These are phyloP conservation scores for Synanthedon andrenaeformis DNA, from an alignment of 2,888 invertebrate genomes.

Conservation along the genomic window DNA sequence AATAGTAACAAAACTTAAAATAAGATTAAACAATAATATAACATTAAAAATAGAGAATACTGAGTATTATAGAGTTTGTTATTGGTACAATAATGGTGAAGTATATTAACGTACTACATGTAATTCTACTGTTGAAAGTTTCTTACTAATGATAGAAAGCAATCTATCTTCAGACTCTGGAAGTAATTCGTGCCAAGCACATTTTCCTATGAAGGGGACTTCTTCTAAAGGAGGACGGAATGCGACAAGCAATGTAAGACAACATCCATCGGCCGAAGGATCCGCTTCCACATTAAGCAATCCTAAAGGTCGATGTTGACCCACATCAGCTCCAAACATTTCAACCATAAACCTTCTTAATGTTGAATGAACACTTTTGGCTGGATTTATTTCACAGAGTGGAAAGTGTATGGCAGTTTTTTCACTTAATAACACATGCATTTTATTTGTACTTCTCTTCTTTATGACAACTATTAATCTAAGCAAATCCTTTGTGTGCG, in stretches of 20 bases:
- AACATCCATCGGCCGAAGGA: constrained; percentile 77
- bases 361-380: constrained; percentile 87
- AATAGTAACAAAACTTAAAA: no score
- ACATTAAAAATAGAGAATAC: background rate
- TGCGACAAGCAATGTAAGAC: constrained; percentile 84
- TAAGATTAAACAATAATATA: no score
- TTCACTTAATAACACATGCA: constrained; percentile 89
- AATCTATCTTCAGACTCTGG: constrained; percentile 76
- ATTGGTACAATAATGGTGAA: background rate
- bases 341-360: constrained; percentile 91
- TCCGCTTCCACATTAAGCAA: constrained; percentile 81
- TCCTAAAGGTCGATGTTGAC: constrained; percentile 86
- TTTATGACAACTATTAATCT: constrained; percentile 84
- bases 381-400: constrained; percentile 88
- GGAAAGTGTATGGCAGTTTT: constrained; percentile 87
- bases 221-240: constrained; percentile 89
- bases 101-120: constrained; percentile 80
- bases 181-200: constrained; percentile 88
- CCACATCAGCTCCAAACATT: constrained; percentile 88
- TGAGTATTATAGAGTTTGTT: background rate
- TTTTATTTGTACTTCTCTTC: constrained; percentile 83
- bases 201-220: constrained; percentile 87
- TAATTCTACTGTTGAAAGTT: constrained; percentile 83
- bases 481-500: constrained; percentile 80
- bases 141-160: constrained; percentile 74